Conservation (phyloP, 1,140 invertebrate species). For the Goniozus legneri region DNA sequence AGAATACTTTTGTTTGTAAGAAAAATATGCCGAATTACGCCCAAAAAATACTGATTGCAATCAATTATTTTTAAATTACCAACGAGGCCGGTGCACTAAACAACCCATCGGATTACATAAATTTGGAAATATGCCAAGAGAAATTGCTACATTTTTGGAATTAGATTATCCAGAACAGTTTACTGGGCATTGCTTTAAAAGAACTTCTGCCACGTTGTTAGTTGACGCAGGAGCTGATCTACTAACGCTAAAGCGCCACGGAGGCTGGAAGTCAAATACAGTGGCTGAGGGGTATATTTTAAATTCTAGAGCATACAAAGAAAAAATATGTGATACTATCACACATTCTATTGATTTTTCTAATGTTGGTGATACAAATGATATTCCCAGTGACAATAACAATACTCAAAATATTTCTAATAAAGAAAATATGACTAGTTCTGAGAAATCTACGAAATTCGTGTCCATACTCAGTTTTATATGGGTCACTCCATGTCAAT, state of each 20-base stretch:
- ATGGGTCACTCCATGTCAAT: background rate
- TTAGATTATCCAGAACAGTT: background rate
- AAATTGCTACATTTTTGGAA: background rate
- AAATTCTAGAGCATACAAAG: constrained; percentile 1
- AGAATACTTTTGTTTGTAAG: background rate
- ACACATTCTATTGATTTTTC: no score
- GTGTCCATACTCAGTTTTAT: no score
- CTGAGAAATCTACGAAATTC: no score
- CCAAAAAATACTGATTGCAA: background rate
- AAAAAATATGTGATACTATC: no score
- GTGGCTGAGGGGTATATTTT: background rate
- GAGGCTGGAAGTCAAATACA: background rate
- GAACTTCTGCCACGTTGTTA: background rate
- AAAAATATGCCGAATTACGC: background rate
- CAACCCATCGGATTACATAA: background rate
- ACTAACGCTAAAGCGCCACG: background rate
- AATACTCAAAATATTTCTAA: no score
- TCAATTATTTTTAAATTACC: background rate
- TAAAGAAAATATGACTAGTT: no score
- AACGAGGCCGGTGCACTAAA: background rate
- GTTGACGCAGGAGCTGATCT: constrained; percentile 1
- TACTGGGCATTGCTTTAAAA: background rate
- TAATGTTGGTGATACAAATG: no score
- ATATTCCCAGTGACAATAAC: no score
- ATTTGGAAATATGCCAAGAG: background rate